phyloP scores from a whole-genome alignment of 2,113 vertebrate genomes.

The Tympanuchus pallidicinctus region DNA sequence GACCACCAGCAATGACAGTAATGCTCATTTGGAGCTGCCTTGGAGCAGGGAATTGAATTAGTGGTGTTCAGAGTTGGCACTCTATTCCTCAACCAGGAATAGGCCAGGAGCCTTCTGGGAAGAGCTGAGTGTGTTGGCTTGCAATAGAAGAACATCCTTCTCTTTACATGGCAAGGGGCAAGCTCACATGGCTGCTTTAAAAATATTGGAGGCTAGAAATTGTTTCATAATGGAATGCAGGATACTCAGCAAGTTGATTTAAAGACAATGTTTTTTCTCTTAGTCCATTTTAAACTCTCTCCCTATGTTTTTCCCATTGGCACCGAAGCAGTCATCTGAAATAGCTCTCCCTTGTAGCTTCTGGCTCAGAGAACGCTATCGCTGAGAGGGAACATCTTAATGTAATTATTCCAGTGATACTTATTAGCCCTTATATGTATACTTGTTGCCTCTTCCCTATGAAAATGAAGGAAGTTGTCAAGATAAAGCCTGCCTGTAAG shows the following conservation, averaged over 20 bases:
- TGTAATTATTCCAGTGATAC: not conserved
- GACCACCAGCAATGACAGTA: not conserved
- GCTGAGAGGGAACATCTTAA: not conserved
- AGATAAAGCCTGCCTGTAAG: not conserved
- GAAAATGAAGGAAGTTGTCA: not conserved
- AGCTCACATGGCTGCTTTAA: not conserved
- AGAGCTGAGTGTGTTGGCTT: fast-evolving
- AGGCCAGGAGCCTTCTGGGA: not conserved
- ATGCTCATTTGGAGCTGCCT: not conserved
- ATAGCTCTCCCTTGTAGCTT: not conserved
- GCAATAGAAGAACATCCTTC: not conserved
- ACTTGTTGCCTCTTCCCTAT: not conserved
- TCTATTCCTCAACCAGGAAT: not conserved
- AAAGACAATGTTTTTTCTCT: conserved; percentile 29
- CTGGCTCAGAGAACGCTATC: not conserved
- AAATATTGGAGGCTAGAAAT: not conserved
- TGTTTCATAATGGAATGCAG: conserved; percentile 1
- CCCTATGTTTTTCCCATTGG: conserved; percentile 18
- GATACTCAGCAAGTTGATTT: not conserved
- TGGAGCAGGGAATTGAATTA: not conserved
- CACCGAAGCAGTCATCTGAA: conserved; percentile 13
- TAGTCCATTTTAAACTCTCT: conserved; percentile 2
- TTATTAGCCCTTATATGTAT: not conserved
- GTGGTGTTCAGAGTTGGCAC: not conserved
- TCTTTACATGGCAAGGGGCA: not conserved